phyloP scores from a whole-genome alignment of 2,888 invertebrate genomes.

The Melieria crassipennis region DNA sequence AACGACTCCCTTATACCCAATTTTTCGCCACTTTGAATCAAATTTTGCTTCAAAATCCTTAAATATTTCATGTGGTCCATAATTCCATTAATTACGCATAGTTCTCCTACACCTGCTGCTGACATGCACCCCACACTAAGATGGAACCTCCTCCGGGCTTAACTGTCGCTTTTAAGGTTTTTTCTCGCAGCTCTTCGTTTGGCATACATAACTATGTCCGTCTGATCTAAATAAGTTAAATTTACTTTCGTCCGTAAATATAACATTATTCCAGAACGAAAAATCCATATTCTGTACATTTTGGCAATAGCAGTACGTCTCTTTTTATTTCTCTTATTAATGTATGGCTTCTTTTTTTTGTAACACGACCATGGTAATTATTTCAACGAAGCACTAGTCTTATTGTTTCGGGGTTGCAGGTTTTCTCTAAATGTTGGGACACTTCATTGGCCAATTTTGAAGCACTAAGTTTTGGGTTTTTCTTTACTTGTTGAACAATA shows the following conservation, averaged over 20 bases:
- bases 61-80: neutral
- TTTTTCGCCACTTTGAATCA: too few species aligned
- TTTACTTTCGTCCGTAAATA: neutral
- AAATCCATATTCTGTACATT: neutral
- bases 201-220: neutral
- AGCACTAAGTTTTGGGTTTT: slow-evolving; percentile 18
- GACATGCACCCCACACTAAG: neutral
- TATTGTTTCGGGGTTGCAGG: slow-evolving; percentile 18
- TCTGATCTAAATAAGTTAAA: too few species aligned
- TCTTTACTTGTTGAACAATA: slow-evolving; percentile 24
- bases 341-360: slow-evolving; percentile 14
- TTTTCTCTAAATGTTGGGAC: neutral
- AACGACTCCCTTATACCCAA: too few species aligned
- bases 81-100: neutral
- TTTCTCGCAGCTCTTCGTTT: neutral
- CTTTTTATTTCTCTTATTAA: neutral
- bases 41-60: neutral
- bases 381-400: slow-evolving; percentile 1
- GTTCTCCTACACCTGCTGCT: neutral
- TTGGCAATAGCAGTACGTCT: slow-evolving; percentile 6
- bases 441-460: slow-evolving; percentile 16
- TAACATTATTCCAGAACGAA: too few species aligned
- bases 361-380: slow-evolving; percentile 19
- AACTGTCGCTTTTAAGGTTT: neutral
- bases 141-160: neutral